Base-by-base conservation (phyloP, 2,113 vertebrate species). In the Macrotus californicus region DNA sequence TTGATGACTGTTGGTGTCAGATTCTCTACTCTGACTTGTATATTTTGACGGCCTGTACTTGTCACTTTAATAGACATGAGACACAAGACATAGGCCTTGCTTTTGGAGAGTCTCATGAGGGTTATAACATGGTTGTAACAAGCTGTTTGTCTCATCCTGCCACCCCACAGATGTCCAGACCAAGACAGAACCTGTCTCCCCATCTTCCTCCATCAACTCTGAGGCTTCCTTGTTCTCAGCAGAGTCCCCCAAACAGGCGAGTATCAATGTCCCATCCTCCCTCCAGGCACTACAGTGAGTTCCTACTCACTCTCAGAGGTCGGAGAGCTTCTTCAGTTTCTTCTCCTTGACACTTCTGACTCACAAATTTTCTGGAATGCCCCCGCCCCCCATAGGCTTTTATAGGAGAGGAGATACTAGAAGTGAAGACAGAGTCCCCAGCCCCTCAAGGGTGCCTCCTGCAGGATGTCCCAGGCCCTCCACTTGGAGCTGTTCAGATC, bases 401-500 rank as follows among this genome's bases (percentile, higher is more conserved):
- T 15, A 16, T 75, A 93, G 96, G 94, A 22, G 96, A 94, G 12
- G 96, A 97, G 8, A 81, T 96, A 8, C 87, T 97, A 39, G 97
- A 97, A n/a, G 97, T 99, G 59, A 99, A 99, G 96, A 98, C 98
- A 0, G 99, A 99, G 96, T 98, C 98, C 90, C 99, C 98, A 0
- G 98, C 98, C 0, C 99, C 99, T 5, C 98, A 98, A 1, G 99
- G 98, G 0, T 99, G 99, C 97, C 98, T 99, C 98, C 98, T 98
- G 26, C 98, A 97, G 43, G 99, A 99, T 54, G 98, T 98, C 36
- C 97, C 99, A 16, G 97, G 98, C 0, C 98, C 99, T 5, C 98
- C 98, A 0, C 96, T 98, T 48, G 98, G 98, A 13, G 89, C 98
- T 43, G 96, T 99, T 87, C 99, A 99, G 97, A 98, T 99, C 77